Evolutionary conservation across 2,113 vertebrate species (phyloP).

Genomic region (Heterotilapia buettikoferi): DNA sequence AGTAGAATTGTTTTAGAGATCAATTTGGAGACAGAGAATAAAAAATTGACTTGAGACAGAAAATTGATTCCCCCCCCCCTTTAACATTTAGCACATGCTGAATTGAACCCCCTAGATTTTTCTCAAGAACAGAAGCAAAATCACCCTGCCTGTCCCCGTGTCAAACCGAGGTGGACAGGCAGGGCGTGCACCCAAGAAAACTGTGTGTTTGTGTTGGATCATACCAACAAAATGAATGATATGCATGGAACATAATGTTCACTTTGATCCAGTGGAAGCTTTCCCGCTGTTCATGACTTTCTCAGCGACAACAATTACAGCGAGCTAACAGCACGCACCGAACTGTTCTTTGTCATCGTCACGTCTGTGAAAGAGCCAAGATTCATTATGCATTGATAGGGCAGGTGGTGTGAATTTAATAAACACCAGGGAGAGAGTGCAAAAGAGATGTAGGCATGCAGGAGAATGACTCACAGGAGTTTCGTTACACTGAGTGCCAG

Average conservation of each 20-base stretch:
- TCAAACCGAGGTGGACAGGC: neutral
- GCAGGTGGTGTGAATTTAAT: slow-evolving; percentile 47
- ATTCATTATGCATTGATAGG: slow-evolving; percentile 18
- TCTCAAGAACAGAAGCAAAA: neutral
- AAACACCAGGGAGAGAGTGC: neutral
- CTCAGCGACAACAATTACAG: neutral
- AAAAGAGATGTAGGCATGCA: slow-evolving; percentile 15
- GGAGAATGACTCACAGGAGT: slow-evolving; percentile 44
- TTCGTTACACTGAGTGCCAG: slow-evolving; percentile 22
- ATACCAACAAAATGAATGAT: neutral
- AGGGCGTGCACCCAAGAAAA: neutral
- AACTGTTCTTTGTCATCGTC: slow-evolving; percentile 14
- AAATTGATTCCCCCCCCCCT: neutral
- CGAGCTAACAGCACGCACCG: neutral
- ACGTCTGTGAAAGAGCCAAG: neutral
- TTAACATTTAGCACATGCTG: neutral
- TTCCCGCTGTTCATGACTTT: slow-evolving; percentile 20
- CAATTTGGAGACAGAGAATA: neutral
- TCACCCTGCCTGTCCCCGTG: neutral
- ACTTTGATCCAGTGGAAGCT: slow-evolving; percentile 4
- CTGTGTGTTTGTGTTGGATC: neutral
- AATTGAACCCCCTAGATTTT: neutral
- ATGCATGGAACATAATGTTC: neutral
- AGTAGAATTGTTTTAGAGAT: neutral
- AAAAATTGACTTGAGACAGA: neutral